Evolutionary conservation across 2,888 invertebrate species (phyloP), one percentile per base, ranked within the genome.

Genomic region (Lycia hirtaria): DNA sequence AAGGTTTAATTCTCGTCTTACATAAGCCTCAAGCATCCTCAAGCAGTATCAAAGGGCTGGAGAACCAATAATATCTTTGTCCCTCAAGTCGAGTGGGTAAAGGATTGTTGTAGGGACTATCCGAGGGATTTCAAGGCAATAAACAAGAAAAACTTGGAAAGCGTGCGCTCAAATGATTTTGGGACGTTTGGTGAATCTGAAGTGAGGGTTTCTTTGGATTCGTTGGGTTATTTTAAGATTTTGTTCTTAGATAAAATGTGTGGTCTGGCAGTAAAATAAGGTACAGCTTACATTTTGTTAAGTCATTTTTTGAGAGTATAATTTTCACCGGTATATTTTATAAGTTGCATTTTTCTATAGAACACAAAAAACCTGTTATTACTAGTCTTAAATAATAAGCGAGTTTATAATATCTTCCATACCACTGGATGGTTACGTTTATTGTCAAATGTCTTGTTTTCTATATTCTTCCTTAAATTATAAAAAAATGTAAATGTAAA

Each of bases 31-130:
- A 17, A 56, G 50, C 19, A 33, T 47, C 30, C 50, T 56, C 26
- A 9, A 45, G 26, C 19, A 28, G 30, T 30, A 22, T 45, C 62
- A 65, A 62, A 62, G 62, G 56, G 56, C 51, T 60, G 22, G 32
- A 65, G 65, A 56, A 59, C 60, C 58, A 65, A 62, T 56, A 56
- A 56, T 62, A 60, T 60, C 60, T 38, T 56, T 40, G 60, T 50
- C 52, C 57, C 49, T 53, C 17, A 44, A 9, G 41, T 52, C 45
- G 40, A 60, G 54, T 45, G 55, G 49, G 15, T 45, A 44, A 55
- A 44, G 47, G 56, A 45, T 56, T 49, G 45, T 41, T 43, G 33
- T 28, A 40, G 15, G 14, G 15, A 14, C 40, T 49, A 37, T 40
- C 19, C 10, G 20, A 45, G 32, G 45, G 44, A 15, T 44, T 40